Evolutionary conservation across 2,888 invertebrate genomes (phyloP).

Genomic region (Azorinus chamasolen): DNA sequence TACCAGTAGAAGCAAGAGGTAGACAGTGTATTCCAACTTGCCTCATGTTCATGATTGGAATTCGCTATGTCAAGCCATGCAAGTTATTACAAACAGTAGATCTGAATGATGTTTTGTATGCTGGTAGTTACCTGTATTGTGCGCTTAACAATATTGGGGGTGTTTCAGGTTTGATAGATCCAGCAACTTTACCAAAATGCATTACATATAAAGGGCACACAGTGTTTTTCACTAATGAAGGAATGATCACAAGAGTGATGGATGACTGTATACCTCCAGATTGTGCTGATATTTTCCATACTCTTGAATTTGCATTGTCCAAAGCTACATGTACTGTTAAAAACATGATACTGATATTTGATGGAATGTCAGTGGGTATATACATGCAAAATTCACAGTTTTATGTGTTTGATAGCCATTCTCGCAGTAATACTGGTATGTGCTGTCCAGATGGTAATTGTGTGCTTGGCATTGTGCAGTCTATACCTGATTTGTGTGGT

Average conservation of each 20-base stretch:
- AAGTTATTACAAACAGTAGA: background rate
- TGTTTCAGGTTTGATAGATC: background rate
- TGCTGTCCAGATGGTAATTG: slow-evolving; percentile 3
- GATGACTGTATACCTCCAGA: too few relatives aligned
- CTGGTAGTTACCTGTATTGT: slow-evolving; percentile 15
- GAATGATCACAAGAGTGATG: too few relatives aligned
- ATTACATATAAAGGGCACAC: too few relatives aligned
- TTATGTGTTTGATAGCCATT: slow-evolving; percentile 7
- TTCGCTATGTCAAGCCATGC: background rate
- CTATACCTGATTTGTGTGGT: too few relatives aligned
- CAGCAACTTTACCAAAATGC: too few relatives aligned
- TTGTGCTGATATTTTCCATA: too few relatives aligned
- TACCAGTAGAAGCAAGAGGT: slow-evolving; percentile 11
- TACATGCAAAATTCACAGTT: background rate
- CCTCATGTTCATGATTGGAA: slow-evolving; percentile 7
- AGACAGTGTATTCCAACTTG: slow-evolving; percentile 11
- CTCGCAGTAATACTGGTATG: background rate
- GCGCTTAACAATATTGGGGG: background rate
- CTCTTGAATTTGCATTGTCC: too few relatives aligned
- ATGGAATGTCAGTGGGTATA: slow-evolving; percentile 1
- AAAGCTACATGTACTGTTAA: background rate
- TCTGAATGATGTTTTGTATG: slow-evolving; percentile 1
- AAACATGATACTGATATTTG: background rate
- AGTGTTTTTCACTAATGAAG: too few relatives aligned
- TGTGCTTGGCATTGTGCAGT: background rate